Percentiles rank a stretch among this genome's conserved stretches.
Conservation (phyloP, 2,113 vertebrate genomes). For the Gambusia holbrooki region DNA sequence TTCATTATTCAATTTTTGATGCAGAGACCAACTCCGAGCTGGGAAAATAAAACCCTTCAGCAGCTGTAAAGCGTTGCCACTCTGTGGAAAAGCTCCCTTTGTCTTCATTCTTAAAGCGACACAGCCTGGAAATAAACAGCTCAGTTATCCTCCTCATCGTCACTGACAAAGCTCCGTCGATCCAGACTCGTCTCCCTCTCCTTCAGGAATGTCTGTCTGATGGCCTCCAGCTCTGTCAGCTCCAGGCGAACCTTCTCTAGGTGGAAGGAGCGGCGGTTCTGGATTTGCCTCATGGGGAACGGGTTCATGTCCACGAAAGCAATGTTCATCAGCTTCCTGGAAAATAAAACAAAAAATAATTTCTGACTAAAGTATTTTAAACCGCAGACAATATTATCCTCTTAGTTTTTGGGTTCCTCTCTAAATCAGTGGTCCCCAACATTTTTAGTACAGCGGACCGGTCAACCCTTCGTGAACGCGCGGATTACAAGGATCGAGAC, state of each 20-base stretch:
- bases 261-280: conserved; percentile 91
- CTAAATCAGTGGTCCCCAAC: neutral
- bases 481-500: too few relatives aligned
- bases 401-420: neutral
- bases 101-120: conserved; percentile 9
- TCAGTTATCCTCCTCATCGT: conserved; percentile 92
- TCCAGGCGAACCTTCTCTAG: conserved; percentile 96
- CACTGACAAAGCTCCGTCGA: conserved; percentile 89
- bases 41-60: conserved; percentile 1
- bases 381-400: neutral
- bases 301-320: conserved; percentile 97
- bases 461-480: too few relatives aligned
- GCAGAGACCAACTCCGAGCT: conserved; percentile 24
- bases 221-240: conserved; percentile 93
- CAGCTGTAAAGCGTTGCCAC: neutral
- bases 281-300: conserved; percentile 94
- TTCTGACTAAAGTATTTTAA: neutral
- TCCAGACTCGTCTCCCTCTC: conserved; percentile 88
- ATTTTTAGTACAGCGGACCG: too few relatives aligned
- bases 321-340: conserved; percentile 90
- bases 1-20: conserved; percentile 29
- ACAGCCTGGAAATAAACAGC: neutral
- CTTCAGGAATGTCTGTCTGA: conserved; percentile 92
- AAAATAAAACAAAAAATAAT: neutral
- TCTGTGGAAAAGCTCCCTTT: conserved; percentile 1